These are phyloP conservation scores for Pica pica DNA, from an alignment of 2,113 vertebrate species.

Conservation along the genomic window DNA sequence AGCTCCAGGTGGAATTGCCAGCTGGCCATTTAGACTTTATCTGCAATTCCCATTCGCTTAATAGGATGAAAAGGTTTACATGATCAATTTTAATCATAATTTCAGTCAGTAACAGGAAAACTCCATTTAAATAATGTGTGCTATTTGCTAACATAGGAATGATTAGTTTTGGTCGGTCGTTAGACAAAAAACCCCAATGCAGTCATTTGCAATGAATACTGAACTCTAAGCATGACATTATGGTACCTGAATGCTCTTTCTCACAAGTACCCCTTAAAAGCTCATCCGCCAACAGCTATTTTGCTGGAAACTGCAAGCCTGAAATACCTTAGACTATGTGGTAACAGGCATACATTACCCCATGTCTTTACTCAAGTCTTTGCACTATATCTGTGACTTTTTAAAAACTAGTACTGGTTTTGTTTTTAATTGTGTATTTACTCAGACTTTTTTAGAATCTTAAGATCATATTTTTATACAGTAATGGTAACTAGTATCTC, in stretches of 20 bases:
- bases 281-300: neutral
- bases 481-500: neutral
- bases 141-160: neutral
- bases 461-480: neutral
- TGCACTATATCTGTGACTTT: neutral
- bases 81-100: neutral
- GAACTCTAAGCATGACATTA: neutral
- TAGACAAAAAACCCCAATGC: neutral
- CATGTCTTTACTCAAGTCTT: neutral
- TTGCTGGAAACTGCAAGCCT: neutral
- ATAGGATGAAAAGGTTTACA: neutral
- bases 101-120: neutral
- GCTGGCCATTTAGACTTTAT: neutral
- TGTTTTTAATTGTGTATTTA: neutral
- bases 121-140: neutral
- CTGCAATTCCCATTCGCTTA: neutral
- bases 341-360: neutral
- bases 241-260: neutral
- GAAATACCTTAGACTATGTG: neutral
- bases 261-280: neutral
- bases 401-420: neutral
- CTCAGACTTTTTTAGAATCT: neutral
- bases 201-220: neutral
- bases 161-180: neutral
- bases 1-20: neutral